These are phyloP conservation scores for Dicyrtoma fusca DNA, from an alignment of 2,888 invertebrate genomes.

Conservation along the genomic window DNA sequence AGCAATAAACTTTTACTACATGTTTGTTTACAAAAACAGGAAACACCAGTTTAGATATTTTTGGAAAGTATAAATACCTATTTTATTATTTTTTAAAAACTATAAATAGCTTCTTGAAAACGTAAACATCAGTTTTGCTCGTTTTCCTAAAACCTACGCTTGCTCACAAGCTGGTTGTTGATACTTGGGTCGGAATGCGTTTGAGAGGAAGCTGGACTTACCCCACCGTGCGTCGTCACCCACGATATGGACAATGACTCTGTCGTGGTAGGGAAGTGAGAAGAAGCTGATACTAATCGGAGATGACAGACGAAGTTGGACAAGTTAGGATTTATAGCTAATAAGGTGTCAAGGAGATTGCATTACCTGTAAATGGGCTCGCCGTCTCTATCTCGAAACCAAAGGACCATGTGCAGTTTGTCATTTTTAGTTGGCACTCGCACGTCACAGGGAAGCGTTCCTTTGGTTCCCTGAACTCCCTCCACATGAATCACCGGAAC, in stretches of 20 bases:
- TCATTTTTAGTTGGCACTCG: slow-evolving; percentile 77
- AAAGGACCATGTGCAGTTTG: slow-evolving; percentile 83
- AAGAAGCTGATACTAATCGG: slow-evolving; percentile 12
- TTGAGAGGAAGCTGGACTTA: too few species aligned
- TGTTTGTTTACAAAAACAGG: too few species aligned
- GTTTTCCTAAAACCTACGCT: too few species aligned
- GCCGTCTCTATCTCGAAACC: slow-evolving; percentile 83
- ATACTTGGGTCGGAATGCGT: too few species aligned
- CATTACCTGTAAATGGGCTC: slow-evolving; percentile 67
- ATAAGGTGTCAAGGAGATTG: slow-evolving; percentile 11
- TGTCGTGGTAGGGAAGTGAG: not conserved
- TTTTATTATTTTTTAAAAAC: too few species aligned
- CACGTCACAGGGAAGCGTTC: slow-evolving; percentile 84
- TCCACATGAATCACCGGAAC: slow-evolving; percentile 80
- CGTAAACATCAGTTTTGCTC: too few species aligned
- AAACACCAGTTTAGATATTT: too few species aligned
- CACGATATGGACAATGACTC: not conserved
- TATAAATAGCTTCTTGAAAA: too few species aligned
- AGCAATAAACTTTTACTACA: too few species aligned
- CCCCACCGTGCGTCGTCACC: not conserved
- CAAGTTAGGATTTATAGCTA: slow-evolving; percentile 16
- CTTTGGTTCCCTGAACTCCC: slow-evolving; percentile 79
- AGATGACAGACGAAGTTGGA: slow-evolving; percentile 4
- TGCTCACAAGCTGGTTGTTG: too few species aligned
- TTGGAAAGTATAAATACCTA: too few species aligned